Base-by-base conservation (phyloP, 2,113 vertebrate genomes). In the Calidris pugnax region DNA sequence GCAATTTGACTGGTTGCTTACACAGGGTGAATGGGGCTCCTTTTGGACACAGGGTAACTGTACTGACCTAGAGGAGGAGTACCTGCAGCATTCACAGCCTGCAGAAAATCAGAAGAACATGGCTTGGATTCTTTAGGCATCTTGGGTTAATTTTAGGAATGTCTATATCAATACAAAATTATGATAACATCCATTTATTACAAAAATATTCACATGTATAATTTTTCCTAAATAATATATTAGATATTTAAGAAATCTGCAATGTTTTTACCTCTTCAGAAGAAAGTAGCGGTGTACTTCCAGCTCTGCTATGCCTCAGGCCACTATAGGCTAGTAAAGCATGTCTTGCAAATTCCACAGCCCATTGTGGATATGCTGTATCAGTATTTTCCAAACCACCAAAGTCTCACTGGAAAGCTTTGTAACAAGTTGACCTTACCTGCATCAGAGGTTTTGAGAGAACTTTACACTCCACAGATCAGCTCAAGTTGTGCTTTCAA, bases 41-140 rank as follows among this genome's bases (percentile, higher is more conserved):
- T 56, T 73, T 66, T 1, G 5, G 48, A 85, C 0, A 1, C 12
- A 19, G 15, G 23, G 19, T 39, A 55, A 63, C 8, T 6, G 16
- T 2, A 15, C 30, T 23, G 48, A 78, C 14, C 39, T 41, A 20
- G n/a, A 16, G 30, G 23, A 60, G 48, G 22, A 68, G 17, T 14
- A 57, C 8, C 33, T 63, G 76, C 43, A 63, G 11, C 37, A 39
- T 53, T 43, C 15, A 1, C 35, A 83, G 33, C 26, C 30, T 64
- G 14, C 20, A 72, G 55, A 47, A 80, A 75, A 53, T 18, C 12
- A 28, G 6, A 63, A 64, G 5, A 55, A 53, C 7, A 14, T 56
- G 32, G 7, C 33, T 41, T 80, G 32, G 37, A 53, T 66, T 63
- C 24, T 91, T 64, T 28, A 63, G 37, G 53, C 39, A 63, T 10